Conservation (phyloP, 2,113 vertebrate species). For the Vulpes vulpes region DNA sequence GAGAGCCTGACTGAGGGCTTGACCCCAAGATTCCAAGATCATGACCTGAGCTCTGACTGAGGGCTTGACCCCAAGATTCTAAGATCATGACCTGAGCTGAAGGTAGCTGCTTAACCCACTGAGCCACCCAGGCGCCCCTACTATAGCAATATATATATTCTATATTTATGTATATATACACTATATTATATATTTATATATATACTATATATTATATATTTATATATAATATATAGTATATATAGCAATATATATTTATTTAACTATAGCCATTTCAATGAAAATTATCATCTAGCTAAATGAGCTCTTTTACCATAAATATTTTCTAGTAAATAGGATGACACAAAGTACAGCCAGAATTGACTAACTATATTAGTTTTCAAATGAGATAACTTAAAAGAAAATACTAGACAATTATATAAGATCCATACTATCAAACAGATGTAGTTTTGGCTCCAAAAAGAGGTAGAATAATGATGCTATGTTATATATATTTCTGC, state of each 20-base stretch:
- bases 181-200: too few species aligned
- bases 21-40: not conserved
- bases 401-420: not conserved
- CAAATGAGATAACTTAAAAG: constrained; percentile 7
- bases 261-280: not conserved
- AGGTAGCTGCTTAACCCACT: not conserved
- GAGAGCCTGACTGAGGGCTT: not conserved
- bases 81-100: not conserved
- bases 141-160: not conserved
- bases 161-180: too few species aligned
- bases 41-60: not conserved
- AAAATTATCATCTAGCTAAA: not conserved
- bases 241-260: too few species aligned
- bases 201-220: too few species aligned
- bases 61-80: not conserved
- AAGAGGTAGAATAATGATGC: not conserved
- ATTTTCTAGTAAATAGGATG: constrained; percentile 8
- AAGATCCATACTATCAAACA: not conserved
- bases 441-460: not conserved
- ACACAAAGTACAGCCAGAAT: not conserved
- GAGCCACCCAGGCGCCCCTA: not conserved
- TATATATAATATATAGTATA: too few species aligned
- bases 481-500: not conserved
- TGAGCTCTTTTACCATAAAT: not conserved
- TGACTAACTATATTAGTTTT: not conserved